Evolutionary conservation across 2,888 invertebrate species (phyloP).

Genomic region (Drosophila sordidapex): DNA sequence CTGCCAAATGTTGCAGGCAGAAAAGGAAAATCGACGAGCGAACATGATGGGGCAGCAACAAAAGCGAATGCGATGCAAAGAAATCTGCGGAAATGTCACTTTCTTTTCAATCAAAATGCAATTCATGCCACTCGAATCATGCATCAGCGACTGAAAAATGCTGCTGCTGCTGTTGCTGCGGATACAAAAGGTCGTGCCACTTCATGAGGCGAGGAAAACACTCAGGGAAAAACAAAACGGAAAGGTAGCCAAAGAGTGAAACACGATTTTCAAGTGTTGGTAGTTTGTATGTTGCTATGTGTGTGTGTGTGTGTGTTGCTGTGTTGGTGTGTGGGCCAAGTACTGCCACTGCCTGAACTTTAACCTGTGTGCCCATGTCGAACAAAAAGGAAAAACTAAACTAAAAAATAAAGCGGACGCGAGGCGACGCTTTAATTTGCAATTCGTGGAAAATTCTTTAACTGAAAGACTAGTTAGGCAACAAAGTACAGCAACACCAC

Average conservation of each 20-base stretch:
- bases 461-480: slow-evolving; percentile 62
- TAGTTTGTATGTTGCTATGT: slow-evolving; percentile 9
- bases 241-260: slow-evolving; percentile 59
- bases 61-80: slow-evolving; percentile 38
- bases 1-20: slow-evolving; percentile 23
- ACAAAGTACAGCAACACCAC: slow-evolving; percentile 9
- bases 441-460: slow-evolving; percentile 81
- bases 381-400: slow-evolving; percentile 26
- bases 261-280: slow-evolving; percentile 70
- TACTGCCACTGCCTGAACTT: slow-evolving; percentile 72
- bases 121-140: slow-evolving; percentile 74
- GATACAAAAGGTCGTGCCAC: slow-evolving; percentile 59
- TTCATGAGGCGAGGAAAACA: slow-evolving; percentile 49
- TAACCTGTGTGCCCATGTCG: slow-evolving; percentile 62
- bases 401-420: slow-evolving; percentile 31
- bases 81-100: slow-evolving; percentile 80
- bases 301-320: not conserved
- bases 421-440: slow-evolving; percentile 79
- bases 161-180: slow-evolving; percentile 3
- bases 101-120: slow-evolving; percentile 81
- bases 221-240: slow-evolving; percentile 50
- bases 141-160: slow-evolving; percentile 39
- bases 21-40: slow-evolving; percentile 50
- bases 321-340: slow-evolving; percentile 12
- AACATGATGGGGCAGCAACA: slow-evolving; percentile 17